phyloP scores from a whole-genome alignment of 2,797 vertebrate species.

The Myotis planiceps region DNA sequence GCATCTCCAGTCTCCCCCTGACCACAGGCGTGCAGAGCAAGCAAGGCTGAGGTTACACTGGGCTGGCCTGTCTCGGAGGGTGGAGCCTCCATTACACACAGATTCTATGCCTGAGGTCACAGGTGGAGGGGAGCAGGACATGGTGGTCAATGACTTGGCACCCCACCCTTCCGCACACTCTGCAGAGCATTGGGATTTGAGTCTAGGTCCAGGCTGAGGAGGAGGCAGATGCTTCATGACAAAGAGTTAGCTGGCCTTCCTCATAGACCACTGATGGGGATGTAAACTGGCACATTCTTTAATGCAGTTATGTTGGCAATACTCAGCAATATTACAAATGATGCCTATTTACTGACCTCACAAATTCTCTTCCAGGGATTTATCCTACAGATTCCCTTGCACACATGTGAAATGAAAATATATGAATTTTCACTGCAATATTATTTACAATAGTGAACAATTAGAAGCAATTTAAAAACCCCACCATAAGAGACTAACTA shows the following conservation, averaged over 20 bases:
- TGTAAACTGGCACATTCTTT: neutral
- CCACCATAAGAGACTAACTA: no score
- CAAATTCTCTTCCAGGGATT: neutral
- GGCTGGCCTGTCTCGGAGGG: neutral
- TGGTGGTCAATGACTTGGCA: neutral
- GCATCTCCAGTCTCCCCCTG: neutral
- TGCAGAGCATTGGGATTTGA: neutral
- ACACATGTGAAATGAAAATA: neutral
- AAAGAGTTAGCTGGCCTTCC: neutral
- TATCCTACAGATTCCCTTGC: neutral
- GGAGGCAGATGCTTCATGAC: neutral
- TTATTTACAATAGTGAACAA: neutral
- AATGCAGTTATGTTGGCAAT: neutral
- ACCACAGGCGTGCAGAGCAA: conserved; percentile 48
- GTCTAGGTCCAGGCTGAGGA: neutral
- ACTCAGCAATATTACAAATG: neutral
- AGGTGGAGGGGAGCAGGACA: neutral
- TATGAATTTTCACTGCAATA: neutral
- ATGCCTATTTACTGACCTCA: neutral
- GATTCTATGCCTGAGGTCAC: neutral
- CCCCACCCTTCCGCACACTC: neutral
- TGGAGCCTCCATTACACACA: neutral
- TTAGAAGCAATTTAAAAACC: neutral
- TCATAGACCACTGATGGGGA: neutral
- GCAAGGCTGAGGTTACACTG: conserved; percentile 59